These are phyloP conservation scores for Parnassius glacialis DNA, from an alignment of 2,888 invertebrate species.

Conservation along the genomic window DNA sequence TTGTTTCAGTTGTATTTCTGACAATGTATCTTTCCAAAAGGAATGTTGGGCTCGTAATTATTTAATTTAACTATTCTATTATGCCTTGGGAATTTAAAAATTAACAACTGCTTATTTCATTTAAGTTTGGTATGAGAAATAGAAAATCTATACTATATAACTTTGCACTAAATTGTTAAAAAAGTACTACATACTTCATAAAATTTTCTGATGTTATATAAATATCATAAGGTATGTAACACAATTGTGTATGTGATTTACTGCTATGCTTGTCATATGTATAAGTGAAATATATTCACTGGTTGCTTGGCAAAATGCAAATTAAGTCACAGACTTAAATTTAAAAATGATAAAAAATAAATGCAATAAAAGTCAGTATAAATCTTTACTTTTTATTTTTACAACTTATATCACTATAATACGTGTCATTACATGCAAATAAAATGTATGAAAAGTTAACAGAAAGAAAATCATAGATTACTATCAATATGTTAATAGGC, in stretches of 20 bases:
- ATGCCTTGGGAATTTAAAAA: no score
- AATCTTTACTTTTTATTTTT: neutral
- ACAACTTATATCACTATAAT: neutral
- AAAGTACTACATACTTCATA: constrained; percentile 41
- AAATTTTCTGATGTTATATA: constrained; percentile 24
- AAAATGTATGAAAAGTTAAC: no score
- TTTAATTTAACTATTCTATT: no score
- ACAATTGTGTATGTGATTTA: no score
- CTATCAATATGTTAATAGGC: no score
- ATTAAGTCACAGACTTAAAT: constrained; percentile 3
- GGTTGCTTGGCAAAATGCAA: constrained; percentile 7
- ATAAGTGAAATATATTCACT: constrained; percentile 1
- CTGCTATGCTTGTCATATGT: constrained; percentile 2
- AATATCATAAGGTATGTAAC: no score
- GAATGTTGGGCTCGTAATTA: neutral
- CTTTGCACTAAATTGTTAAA: constrained; percentile 48
- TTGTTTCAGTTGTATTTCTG: constrained; percentile 40
- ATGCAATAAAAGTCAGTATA: constrained; percentile 18
- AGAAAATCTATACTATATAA: constrained; percentile 10
- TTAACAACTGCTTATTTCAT: no score
- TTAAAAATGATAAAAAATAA: constrained; percentile 2
- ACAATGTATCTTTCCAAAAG: constrained; percentile 4
- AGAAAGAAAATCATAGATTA: no score
- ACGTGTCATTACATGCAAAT: neutral
- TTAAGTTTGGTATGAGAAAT: no score